Base-by-base conservation (phyloP, 2,797 vertebrate species). In the Lithobates sylvaticus region DNA sequence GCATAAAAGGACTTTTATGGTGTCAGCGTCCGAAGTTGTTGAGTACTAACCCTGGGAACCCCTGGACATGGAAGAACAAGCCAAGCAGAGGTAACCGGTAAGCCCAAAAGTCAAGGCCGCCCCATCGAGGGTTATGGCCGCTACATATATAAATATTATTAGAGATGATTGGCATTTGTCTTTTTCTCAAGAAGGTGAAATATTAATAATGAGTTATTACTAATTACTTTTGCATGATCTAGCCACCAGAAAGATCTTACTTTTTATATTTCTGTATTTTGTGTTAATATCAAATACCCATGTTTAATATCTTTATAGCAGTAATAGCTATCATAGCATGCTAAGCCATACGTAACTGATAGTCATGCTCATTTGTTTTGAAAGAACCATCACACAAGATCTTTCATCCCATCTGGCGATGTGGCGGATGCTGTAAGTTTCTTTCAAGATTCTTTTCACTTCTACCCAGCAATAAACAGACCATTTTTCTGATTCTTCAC, bases 401-500 rank as follows among this genome's bases (percentile, higher is more conserved):
- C 68, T 21, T 71, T 81, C 23, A 71, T 71, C 23, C 69, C 34
- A 81, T 73, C n/a, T 73, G 69, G 12, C 32, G 69, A 72, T 18
- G 36, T 73, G 78, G 50, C 26, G 10, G 47, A 15, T 12, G 26
- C 15, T 39, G 69, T 64, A 61, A 64, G 68, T 58, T 12, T 34
- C 44, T 50, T 47, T 70, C 42, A 79, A 34, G 64, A 79, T 26
- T 32, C 8, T 58, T 58, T 70, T 58, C 12, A 54, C 67, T 80
- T 80, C 18, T n/a, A 71, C 47, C 47, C 13, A 72, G 50, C 71
- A 73, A 61, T 72, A 81, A 73, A 34, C n/a, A 83, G 32, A 64
- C 29, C 44, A 84, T 84, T 79, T 79, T 87, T 87, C 71, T 76
- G 58, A 79, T 69, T 79, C 64, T 74, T 69, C 36, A 29, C 44